Evolutionary conservation across 2,888 invertebrate genomes (phyloP), one percentile per base, ranked within the genome.

Genomic region (Apodemia zela): DNA sequence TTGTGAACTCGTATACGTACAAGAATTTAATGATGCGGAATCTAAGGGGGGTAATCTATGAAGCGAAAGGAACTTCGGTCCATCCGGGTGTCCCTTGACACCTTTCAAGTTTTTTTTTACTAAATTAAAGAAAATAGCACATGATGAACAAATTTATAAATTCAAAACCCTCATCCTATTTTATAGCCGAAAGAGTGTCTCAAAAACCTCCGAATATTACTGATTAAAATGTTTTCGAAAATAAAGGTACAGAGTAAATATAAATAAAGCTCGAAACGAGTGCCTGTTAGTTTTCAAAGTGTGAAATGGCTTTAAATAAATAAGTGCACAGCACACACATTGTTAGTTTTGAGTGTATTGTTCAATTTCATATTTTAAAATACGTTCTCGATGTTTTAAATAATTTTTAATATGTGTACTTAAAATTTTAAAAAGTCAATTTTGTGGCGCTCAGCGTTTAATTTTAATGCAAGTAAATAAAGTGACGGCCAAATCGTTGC

Each of bases 311-410:
- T 21, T 54, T 54, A 21, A 54, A n/a, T 42, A 42, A 21, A 54
- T 15, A 54, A 54, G 54, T 54, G 54, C 25, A 54, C 54, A 54
- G 54, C 54, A 54, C 54, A 54, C 54, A 25, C 5, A 45, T 45
- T 45, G 45, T 45, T 45, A 13, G 45, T 45, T 45, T 45, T 45
- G 45, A 15, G 45, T 45, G 45, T 45, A n/a, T 45, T 45, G 5
- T 45, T n/a, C n/a, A 15, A 45, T 45, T n/a, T n/a, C 15, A 45
- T n/a, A 45, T n/a, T 45, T 45, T 45, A 45, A 45, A 45, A 45
- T 21, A 15, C 25, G 49, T 54, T 54, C 54, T 54, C 15, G 25
- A 54, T 54, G 25, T 54, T 45, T 54, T 54, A 6, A 54, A 29
- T 54, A 25, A 13, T 25, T 54, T 54, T 25, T 15, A 54, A 25